phyloP scores from a whole-genome alignment of 2,797 vertebrate species.

The Helarctos malayanus region DNA sequence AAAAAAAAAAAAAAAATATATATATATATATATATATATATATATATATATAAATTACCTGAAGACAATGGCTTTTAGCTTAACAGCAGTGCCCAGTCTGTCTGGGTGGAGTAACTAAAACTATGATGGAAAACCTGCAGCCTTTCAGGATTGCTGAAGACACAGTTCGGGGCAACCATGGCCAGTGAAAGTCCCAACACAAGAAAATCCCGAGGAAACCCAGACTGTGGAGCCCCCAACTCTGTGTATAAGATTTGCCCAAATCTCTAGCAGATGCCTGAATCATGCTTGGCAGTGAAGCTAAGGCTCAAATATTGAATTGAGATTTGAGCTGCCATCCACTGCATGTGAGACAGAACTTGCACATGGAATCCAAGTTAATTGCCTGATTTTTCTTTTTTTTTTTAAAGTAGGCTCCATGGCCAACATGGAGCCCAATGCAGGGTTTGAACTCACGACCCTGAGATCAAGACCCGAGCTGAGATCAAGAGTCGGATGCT shows the following conservation, averaged over 20 bases:
- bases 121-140: neutral
- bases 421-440: neutral
- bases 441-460: neutral
- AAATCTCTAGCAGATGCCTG: too few species aligned
- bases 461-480: neutral
- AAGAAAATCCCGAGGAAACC: neutral
- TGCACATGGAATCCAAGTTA: neutral
- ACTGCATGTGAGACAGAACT: too few species aligned
- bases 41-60: neutral
- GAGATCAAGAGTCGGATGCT: neutral
- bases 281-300: neutral
- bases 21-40: too few species aligned
- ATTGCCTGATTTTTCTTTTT: neutral
- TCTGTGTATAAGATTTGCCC: neutral
- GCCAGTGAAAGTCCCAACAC: neutral
- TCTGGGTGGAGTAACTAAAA: neutral
- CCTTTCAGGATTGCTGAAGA: neutral
- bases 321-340: neutral
- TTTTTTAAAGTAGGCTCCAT: neutral
- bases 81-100: neutral
- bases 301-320: neutral
- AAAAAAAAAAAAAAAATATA: too few species aligned
- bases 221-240: too few species aligned
- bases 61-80: neutral
- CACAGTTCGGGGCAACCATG: neutral